Conservation (phyloP, 2,113 vertebrate species). For the Calidris pygmaea region DNA sequence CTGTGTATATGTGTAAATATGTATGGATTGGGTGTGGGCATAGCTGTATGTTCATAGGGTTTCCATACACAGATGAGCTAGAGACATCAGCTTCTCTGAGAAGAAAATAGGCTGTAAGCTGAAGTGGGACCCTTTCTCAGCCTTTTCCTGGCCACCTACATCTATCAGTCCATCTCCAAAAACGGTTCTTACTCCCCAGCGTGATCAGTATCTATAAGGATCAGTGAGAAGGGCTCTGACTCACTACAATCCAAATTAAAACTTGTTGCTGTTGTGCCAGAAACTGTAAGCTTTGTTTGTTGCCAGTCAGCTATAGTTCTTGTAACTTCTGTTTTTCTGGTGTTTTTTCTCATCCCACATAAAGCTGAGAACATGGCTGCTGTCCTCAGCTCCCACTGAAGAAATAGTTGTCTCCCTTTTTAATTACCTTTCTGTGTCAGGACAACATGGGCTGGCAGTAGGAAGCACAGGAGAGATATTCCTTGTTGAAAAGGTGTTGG, state of each 20-base stretch:
- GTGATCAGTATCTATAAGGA: background rate
- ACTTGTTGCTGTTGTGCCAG: background rate
- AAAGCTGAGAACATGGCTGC: background rate
- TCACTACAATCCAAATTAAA: background rate
- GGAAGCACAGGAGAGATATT: background rate
- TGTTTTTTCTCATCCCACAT: background rate
- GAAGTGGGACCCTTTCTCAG: background rate
- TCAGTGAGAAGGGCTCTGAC: background rate
- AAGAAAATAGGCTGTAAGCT: background rate
- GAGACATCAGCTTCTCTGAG: background rate
- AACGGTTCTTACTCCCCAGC: rapidly evolving
- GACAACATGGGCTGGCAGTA: background rate
- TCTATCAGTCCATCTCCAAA: background rate
- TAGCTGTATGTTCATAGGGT: rapidly evolving
- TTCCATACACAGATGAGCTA: background rate
- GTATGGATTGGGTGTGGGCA: background rate
- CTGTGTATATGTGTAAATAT: rapidly evolving
- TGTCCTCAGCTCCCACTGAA: background rate
- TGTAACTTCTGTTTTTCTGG: background rate
- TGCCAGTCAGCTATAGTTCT: background rate
- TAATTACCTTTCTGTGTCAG: background rate
- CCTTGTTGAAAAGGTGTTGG: background rate
- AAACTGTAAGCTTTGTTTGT: background rate
- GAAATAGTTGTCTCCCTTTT: background rate
- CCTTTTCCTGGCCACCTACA: background rate